Evolutionary conservation across 1,140 invertebrate species (phyloP).

Genomic region (Ceratitis capitata): DNA sequence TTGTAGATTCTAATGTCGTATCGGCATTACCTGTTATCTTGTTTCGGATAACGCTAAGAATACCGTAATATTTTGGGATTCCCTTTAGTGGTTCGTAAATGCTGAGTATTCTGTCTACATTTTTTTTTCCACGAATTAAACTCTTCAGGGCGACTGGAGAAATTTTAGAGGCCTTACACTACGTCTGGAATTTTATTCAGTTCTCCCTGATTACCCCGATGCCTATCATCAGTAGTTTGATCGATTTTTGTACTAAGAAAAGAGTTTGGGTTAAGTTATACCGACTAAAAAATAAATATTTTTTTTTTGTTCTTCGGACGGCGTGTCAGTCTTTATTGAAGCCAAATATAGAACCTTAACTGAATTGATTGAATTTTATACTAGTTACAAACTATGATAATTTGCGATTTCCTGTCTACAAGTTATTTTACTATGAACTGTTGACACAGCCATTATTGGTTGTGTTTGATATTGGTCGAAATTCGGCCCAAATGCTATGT

Average conservation of each 20-base stretch:
- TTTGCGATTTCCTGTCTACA: no score
- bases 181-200: conserved; percentile 1
- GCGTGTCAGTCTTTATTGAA: no score
- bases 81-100: not conserved
- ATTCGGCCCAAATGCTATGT: no score
- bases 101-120: not conserved
- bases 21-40: not conserved
- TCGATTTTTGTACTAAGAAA: not conserved
- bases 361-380: no score
- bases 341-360: no score
- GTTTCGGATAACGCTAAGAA: not conserved
- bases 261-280: not conserved
- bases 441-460: no score
- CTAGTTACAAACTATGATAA: no score
- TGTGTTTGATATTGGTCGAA: no score
- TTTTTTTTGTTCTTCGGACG: no score
- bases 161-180: not conserved
- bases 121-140: not conserved
- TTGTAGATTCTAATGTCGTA: not conserved
- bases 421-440: no score
- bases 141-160: not conserved
- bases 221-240: not conserved
- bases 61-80: not conserved
- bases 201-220: not conserved
- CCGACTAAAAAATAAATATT: no score